Conservation (phyloP, 2,888 invertebrate species). For the Lithophane semibrunnea region DNA sequence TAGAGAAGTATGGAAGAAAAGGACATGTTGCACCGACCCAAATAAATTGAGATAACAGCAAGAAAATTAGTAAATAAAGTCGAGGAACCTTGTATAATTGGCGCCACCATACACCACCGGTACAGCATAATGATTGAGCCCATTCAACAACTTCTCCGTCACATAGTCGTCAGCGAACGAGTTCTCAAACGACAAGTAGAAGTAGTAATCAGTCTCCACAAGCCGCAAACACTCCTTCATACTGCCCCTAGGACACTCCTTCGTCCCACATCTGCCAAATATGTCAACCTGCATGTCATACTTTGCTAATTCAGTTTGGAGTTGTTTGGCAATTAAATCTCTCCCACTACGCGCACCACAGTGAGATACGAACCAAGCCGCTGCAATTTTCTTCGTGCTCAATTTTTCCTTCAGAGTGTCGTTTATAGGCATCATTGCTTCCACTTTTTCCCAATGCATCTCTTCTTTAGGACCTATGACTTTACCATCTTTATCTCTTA, state of each 20-base stretch:
- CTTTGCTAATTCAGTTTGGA: conserved; percentile 67
- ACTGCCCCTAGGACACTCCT: conserved; percentile 62
- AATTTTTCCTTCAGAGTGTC: conserved; percentile 69
- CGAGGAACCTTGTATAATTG: conserved; percentile 79
- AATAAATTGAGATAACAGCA: background rate
- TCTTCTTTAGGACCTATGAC: conserved; percentile 72
- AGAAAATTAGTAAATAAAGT: background rate
- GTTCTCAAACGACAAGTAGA: conserved; percentile 83
- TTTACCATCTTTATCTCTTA: conserved; percentile 68
- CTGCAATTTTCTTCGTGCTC: conserved; percentile 74
- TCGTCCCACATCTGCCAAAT: conserved; percentile 76
- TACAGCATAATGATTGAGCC: conserved; percentile 76
- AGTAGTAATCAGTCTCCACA: conserved; percentile 77
- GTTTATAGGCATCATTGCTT: conserved; percentile 72
- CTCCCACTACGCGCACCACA: conserved; percentile 71
- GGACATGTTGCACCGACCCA: background rate
- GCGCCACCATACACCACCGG: conserved; percentile 84
- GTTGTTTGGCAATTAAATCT: conserved; percentile 64
- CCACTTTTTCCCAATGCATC: conserved; percentile 73
- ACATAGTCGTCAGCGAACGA: conserved; percentile 81
- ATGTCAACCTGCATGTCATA: conserved; percentile 74
- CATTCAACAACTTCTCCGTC: conserved; percentile 80
- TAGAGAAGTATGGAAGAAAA: background rate
- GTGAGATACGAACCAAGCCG: conserved; percentile 82
- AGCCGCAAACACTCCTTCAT: conserved; percentile 66